phyloP scores from a whole-genome alignment of 2,888 invertebrate species.

The Ceriagrion tenellum region DNA sequence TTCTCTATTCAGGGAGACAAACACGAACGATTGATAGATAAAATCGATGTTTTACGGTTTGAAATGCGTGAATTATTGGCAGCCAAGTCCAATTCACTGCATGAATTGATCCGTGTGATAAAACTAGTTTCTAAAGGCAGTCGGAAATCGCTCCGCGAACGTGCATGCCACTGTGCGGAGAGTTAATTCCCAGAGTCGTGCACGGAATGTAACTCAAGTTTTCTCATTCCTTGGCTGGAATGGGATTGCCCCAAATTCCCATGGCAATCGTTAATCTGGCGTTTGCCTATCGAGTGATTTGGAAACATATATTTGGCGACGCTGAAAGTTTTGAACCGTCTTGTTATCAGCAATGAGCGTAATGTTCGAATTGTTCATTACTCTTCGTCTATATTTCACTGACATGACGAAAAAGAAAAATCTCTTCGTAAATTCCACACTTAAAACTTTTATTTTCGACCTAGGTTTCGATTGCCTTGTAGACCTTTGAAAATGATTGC shows the following conservation, averaged over 20 bases:
- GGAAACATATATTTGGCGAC: too few relatives aligned
- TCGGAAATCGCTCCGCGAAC: not conserved
- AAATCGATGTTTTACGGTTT: not conserved
- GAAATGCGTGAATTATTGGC: not conserved
- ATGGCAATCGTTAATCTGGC: not conserved
- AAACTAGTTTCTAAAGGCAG: not conserved
- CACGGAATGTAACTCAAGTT: not conserved
- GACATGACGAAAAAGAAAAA: too few relatives aligned
- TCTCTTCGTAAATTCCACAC: too few relatives aligned
- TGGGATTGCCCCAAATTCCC: not conserved
- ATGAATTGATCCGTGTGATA: not conserved
- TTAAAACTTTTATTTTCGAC: too few relatives aligned
- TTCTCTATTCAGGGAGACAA: not conserved
- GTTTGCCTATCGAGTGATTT: too few relatives aligned
- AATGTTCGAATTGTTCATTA: too few relatives aligned
- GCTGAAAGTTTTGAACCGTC: too few relatives aligned
- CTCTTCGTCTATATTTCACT: too few relatives aligned
- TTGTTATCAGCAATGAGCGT: too few relatives aligned
- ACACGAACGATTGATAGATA: not conserved
- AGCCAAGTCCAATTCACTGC: not conserved
- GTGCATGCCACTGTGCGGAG: not conserved
- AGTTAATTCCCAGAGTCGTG: not conserved
- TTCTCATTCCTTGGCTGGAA: not conserved
- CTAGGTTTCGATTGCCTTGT: too few relatives aligned
- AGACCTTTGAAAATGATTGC: too few relatives aligned